Conservation (phyloP, 35 echinoderm and acorn worm genomes). For the Diadema setosum region DNA sequence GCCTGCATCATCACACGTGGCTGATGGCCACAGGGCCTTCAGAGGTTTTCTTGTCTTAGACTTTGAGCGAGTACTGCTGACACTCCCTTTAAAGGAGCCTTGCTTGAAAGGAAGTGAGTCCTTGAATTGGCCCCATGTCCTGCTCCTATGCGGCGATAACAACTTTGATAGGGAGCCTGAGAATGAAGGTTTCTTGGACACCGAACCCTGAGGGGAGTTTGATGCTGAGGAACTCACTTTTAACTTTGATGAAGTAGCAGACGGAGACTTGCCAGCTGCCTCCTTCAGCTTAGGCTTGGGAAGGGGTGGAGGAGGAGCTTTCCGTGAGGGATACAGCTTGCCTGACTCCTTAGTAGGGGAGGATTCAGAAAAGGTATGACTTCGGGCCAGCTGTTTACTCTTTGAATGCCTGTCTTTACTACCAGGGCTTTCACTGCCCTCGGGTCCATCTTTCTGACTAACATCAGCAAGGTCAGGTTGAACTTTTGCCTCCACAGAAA, state of each 20-base stretch:
- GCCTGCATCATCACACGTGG: neutral
- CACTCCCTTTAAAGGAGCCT: neutral
- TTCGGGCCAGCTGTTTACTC: conserved; percentile 21
- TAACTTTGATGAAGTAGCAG: neutral
- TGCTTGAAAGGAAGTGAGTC: conserved; percentile 7
- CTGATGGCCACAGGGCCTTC: neutral
- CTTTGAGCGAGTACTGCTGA: neutral
- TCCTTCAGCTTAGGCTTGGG: conserved; percentile 52
- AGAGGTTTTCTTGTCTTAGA: neutral
- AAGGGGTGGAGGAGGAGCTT: conserved; percentile 64
- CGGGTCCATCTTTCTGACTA: neutral
- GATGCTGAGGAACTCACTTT: neutral
- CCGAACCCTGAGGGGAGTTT: neutral
- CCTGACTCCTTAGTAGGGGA: neutral
- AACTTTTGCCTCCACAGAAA: neutral
- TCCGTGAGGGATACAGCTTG: neutral
- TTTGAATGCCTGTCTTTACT: neutral
- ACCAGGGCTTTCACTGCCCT: neutral
- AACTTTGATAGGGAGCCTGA: neutral
- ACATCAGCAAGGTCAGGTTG: too few species aligned
- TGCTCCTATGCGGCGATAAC: neutral
- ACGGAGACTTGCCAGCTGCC: neutral
- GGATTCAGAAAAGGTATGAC: conserved; percentile 54
- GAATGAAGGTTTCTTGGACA: neutral
- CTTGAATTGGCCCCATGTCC: neutral